Evolutionary conservation across 2,113 vertebrate species (phyloP).

Genomic region (Ictidomys tridecemlineatus): DNA sequence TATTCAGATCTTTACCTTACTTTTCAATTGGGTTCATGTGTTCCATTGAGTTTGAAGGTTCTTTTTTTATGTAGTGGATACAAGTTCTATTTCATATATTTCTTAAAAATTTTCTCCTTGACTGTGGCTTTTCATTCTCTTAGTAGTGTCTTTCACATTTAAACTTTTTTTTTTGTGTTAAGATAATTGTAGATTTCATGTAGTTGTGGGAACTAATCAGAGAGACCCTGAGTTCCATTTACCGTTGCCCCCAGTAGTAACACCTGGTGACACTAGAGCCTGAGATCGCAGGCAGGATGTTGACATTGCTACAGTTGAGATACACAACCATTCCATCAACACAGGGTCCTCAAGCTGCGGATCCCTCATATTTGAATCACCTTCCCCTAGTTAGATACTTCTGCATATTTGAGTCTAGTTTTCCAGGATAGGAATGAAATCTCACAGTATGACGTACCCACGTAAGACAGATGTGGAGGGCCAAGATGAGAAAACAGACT

Average conservation of each 20-base stretch:
- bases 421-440: not conserved
- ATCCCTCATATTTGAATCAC: not conserved
- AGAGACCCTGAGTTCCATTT: not conserved
- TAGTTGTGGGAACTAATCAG: not conserved
- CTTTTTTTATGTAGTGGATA: not conserved
- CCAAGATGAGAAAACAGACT: not conserved
- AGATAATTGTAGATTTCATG: not conserved
- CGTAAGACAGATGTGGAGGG: not conserved
- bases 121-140: not conserved
- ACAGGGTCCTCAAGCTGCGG: accelerated
- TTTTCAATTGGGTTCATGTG: not conserved
- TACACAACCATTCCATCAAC: not conserved
- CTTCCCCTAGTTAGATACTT: not conserved
- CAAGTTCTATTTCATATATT: not conserved
- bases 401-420: not conserved
- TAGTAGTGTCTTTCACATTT: not conserved
- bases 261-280: not conserved
- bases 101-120: not conserved
- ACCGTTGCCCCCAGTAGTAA: not conserved
- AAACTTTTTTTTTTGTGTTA: not conserved
- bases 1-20: not conserved
- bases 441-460: not conserved
- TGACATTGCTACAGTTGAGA: not conserved
- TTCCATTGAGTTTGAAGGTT: not conserved
- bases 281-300: not conserved